Evolutionary conservation across 2,888 invertebrate species (phyloP), one percentile per base, ranked within the genome.

Genomic region (Hyppa rectilinea): DNA sequence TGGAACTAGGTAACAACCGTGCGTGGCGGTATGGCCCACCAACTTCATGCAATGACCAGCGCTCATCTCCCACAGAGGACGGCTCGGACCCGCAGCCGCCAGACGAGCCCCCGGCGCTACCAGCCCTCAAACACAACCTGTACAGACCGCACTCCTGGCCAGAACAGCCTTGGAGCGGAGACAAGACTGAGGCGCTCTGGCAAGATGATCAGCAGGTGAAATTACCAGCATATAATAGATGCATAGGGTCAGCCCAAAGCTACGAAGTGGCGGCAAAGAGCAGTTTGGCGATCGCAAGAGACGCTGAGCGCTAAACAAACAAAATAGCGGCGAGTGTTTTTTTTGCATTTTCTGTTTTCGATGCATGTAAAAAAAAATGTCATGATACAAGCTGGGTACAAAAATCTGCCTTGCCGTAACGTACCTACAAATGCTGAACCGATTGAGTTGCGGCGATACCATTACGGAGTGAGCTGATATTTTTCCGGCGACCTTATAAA

Each of bases 181-280:
- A 69, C 9, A 45, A 52, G 23, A 20, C 40, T 2, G 53, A 50
- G 0, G 23, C 23, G 4, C 12, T 40, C 17, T 78, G 79, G 60
- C 50, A 40, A 43, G 40, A 47, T 14, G 26, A 12, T 7, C 56
- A 56, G 29, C 78, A 61, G 73, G 79, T 76, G 4, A 56, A 43
- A 14, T n/a, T 9, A 14, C 29, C n/a, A n/a, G 29, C 14, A 29
- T 20, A 43, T 40, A 26, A 4, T 58, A 52, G 0, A 20, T 17
- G 26, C 26, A 2, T 29, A 4, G 9, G 29, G 50, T 29, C 26
- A 17, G 17, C 17, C 29, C 9, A 9, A 17, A 26, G 26, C 17
- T 17, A 50, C 17, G 3, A 17, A 26, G 17, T 26, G 26, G 49
- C 1, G 17, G 49, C 49, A 4, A 26, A 26, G 49, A 49, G 49